Evolutionary conservation across 1,140 invertebrate species (phyloP), one percentile per base, ranked within the genome.

Genomic region (Trissolcus basalis): DNA sequence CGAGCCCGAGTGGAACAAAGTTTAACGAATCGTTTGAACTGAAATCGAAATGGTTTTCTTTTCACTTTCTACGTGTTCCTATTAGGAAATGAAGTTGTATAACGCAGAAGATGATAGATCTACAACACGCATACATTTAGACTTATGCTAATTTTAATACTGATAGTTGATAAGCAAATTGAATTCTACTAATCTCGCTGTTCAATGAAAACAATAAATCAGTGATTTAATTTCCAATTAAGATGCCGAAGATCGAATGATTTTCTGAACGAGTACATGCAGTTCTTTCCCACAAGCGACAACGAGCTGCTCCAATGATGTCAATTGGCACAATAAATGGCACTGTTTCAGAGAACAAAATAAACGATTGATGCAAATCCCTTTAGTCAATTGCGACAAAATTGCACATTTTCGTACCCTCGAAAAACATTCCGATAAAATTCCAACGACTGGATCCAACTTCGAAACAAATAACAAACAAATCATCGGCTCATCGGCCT

Each of bases 391-490:
- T 11, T 39, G 43, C 43, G 2, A 12, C 2, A 44, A 61, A 41
- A 9, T 27, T 13, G 12, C 3, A 12, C 36, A 10, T 39, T 39
- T 11, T 39, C 9, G 1, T 39, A 3, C n/a, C 9, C n/a, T 8
- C 9, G 11, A 35, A 47, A 61, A 70, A 61, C 49, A 70, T 11
- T 15, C 43, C 48, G 35, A 55, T 58, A 50, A 16, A 55, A 70
- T 70, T 61, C 48, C 19, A 10, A n/a, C n/a, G n/a, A n/a, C n/a
- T n/a, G n/a, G n/a, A n/a, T n/a, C n/a, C 19, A 1, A 27, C 19
- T 27, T 27, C 19, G 64, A 75, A 53, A 64, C 65, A 65, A 60
- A 70, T 64, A 76, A 69, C 65, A 70, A 19, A 76, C 70, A 70
- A 76, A 76, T 76, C 73, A 27, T 27, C 19, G n/a, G n/a, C n/a